Evolutionary conservation across 1,140 invertebrate species (phyloP), one percentile per base, ranked within the genome.

Genomic region (Macrostomum lignano): DNA sequence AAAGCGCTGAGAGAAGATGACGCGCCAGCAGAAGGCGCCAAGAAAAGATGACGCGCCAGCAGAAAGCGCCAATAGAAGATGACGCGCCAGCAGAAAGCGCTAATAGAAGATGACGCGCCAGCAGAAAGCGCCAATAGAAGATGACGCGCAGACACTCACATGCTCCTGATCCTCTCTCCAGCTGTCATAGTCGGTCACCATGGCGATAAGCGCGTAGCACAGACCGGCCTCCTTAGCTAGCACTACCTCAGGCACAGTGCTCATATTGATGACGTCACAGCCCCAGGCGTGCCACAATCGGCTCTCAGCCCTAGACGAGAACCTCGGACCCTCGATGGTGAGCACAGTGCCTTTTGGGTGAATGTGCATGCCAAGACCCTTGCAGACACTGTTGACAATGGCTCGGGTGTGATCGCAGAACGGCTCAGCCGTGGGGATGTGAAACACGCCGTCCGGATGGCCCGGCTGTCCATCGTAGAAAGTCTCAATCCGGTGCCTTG

Each of bases 141-240:
- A n/a, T n/a, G n/a, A n/a, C n/a, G n/a, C n/a, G n/a, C n/a, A n/a
- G n/a, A 32, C 32, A 43, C 45, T 44, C 41, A 52, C 64, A 19
- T 42, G 37, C 35, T 69, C 66, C 13, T 66, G 70, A 17, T 62
- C 61, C 36, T 74, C 71, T 47, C 67, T 56, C 86, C 88, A 96
- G 46, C 81, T 91, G 56, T 96, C 88, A 48, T 93, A 94, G 60
- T 98, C 88, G 0, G 88, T 98, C 10, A 75, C 73, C 48, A 96
- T 66, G 4, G 79, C 86, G 19, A 96, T 60, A 2, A 73, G 65
- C 3, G 71, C 76, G 58, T 98, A 98, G 30, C 74, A 68, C 34
- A 98, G 50, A 0, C 84, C 84, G 10, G 75, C 70, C 61, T 98
- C 88, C 56, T 82, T 86, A 0, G 88, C 86, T 30, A 94, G 47